Base-by-base conservation (phyloP, 2,797 vertebrate species). In the Danio albolineatus region DNA sequence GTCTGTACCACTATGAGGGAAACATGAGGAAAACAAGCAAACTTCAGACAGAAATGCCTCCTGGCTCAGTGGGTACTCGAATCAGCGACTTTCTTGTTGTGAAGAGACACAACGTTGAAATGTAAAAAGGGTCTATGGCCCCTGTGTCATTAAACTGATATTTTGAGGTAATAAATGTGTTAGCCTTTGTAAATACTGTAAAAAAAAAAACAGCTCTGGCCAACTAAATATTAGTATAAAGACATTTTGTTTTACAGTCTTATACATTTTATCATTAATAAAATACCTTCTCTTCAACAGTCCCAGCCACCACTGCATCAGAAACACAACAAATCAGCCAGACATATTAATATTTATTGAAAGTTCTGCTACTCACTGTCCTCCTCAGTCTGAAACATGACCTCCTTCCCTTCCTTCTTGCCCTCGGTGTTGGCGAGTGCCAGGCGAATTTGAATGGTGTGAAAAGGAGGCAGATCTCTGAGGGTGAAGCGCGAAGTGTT, bases 301-400 rank as follows among this genome's bases (percentile, higher is more conserved):
- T 41, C 51, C 10, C 67, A 41, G 49, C 10, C 36, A 38, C n/a
- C 4, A 39, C 49, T 49, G 10, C 4, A 61, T 38, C 1, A 13
- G 44, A 61, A 73, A n/a, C 44, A 43, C 14, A 67, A 17, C 9
- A 69, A 61, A 5, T 72, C 36, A 61, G 81, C 67, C 17, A 53
- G 61, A 38, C 73, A 19, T 7, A 79, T 49, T 38, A 54, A 44
- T 62, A 65, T 64, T 44, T 17, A 19, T 19, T 28, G 10, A 71
- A 39, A 48, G 43, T 0, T 57, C 3, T 56, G 14, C 70, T 81
- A 93, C 97, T 96, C 88, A 99, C 97, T 95, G 61, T 99, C 97
- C 84, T 99, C 97, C 13, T 98, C 97, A 0, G 97, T 99, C 91
- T 98, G 96, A 88, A 98, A 98, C 60, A 93, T 90, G 89, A 97